These are phyloP conservation scores for Pogonomyrmex californicus DNA, from an alignment of 1,140 invertebrate species.

Conservation along the genomic window DNA sequence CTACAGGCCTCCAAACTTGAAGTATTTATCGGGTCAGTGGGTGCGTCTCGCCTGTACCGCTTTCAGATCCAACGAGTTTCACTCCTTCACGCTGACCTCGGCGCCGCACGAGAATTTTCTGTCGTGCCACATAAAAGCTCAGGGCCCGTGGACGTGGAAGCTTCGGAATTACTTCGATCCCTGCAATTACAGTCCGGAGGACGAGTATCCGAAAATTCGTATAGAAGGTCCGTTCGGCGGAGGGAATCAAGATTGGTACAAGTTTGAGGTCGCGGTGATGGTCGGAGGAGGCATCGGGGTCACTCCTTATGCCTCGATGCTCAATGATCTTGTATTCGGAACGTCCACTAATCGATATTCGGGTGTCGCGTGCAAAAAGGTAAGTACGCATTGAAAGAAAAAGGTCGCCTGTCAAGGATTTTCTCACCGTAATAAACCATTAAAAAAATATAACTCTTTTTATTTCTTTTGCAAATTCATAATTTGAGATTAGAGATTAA, in stretches of 20 bases:
- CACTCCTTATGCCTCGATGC: slow-evolving; percentile 99
- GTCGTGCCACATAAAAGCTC: slow-evolving; percentile 99
- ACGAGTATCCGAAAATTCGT: slow-evolving; percentile 94
- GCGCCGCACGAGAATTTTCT: slow-evolving; percentile 99
- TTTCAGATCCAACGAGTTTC: slow-evolving; percentile 97
- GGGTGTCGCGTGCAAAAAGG: slow-evolving; percentile 98
- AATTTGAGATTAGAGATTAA: background rate
- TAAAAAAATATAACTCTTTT: background rate
- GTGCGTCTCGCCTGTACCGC: slow-evolving; percentile 97
- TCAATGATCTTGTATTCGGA: slow-evolving; percentile 98
- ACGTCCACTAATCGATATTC: slow-evolving; percentile 98
- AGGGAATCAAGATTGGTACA: slow-evolving; percentile 99
- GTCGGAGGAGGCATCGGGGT: slow-evolving; percentile 99
- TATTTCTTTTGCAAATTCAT: background rate
- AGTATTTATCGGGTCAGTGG: slow-evolving; percentile 97
- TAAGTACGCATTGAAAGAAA: slow-evolving; percentile 76
- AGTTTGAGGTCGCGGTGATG: slow-evolving; percentile 99
- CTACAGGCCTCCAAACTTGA: slow-evolving; percentile 97
- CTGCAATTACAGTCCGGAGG: slow-evolving; percentile 96
- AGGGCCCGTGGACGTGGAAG: slow-evolving; percentile 99
- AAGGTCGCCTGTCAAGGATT: background rate
- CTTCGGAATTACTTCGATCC: slow-evolving; percentile 98
- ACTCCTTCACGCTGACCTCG: slow-evolving; percentile 99
- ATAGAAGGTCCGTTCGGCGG: slow-evolving; percentile 99
- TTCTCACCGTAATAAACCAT: background rate